A percentile compares a stretch with the other conserved stretches of the same genome.
These are phyloP conservation scores for Sebastes ruberrimus DNA, from an alignment of 2,797 vertebrate species.

Conservation along the genomic window DNA sequence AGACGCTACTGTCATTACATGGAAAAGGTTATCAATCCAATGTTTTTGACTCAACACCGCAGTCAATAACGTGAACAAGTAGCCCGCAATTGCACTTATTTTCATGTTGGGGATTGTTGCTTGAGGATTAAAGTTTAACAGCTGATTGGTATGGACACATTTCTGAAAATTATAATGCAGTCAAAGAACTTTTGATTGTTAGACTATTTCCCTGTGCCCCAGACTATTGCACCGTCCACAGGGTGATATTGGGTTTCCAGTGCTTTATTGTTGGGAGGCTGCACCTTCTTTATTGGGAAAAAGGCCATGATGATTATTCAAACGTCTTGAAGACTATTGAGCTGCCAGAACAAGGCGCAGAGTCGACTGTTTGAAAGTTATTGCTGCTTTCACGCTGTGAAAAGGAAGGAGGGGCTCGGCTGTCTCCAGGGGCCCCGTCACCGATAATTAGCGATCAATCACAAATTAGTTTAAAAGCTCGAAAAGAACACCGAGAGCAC, in stretches of 20 bases:
- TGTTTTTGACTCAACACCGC: slow-evolving; percentile 20
- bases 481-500: slow-evolving; percentile 79
- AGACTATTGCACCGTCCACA: slow-evolving; percentile 4
- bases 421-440: slow-evolving; percentile 65
- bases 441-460: slow-evolving; percentile 84
- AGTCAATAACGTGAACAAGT: slow-evolving; percentile 40
- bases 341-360: slow-evolving; percentile 51
- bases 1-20: slow-evolving; percentile 49
- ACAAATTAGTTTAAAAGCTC: slow-evolving; percentile 80
- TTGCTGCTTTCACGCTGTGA: slow-evolving; percentile 62
- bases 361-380: slow-evolving; percentile 71
- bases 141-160: slow-evolving; percentile 27
- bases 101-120: neutral
- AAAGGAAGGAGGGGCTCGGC: slow-evolving; percentile 42
- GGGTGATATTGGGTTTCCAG: slow-evolving; percentile 24
- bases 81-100: neutral
- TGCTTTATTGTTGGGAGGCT: slow-evolving; percentile 61
- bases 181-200: slow-evolving; percentile 9
- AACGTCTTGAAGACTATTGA: slow-evolving; percentile 70
- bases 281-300: slow-evolving; percentile 69
- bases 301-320: slow-evolving; percentile 67
- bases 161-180: slow-evolving; percentile 20
- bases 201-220: neutral
- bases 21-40: slow-evolving; percentile 40
- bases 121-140: slow-evolving; percentile 13